Conservation (phyloP, 2,113 vertebrate species). For the Sus scrofa region DNA sequence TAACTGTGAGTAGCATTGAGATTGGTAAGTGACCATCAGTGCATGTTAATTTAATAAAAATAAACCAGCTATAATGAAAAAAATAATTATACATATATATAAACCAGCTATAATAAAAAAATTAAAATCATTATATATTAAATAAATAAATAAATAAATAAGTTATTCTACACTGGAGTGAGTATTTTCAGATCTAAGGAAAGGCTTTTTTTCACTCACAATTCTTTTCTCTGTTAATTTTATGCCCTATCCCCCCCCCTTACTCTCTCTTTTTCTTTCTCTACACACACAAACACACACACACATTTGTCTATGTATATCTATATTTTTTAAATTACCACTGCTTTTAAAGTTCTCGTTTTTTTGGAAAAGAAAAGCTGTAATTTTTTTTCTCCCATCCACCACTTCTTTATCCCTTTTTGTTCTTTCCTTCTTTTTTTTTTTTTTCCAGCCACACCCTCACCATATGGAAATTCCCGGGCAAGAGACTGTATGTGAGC, state of each 20-base stretch:
- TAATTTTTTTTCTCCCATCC: conserved; percentile 24
- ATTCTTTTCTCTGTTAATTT: conserved; percentile 35
- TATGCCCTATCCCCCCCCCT: background rate
- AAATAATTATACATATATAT: too few relatives aligned
- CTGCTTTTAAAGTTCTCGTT: background rate
- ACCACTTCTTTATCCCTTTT: background rate
- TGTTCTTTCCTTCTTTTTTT: background rate
- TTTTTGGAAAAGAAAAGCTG: conserved; percentile 26
- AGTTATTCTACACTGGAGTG: background rate
- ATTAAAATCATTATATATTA: too few relatives aligned
- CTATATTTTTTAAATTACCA: conserved; percentile 6
- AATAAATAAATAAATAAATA: too few relatives aligned
- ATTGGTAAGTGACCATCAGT: background rate
- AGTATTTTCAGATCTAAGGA: conserved; percentile 40
- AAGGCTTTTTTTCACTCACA: conserved; percentile 23
- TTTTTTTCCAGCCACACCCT: too few relatives aligned
- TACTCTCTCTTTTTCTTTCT: background rate
- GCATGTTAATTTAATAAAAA: conserved; percentile 27
- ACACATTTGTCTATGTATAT: background rate
- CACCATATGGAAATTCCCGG: too few relatives aligned
- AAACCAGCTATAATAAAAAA: too few relatives aligned
- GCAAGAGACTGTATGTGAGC: too few relatives aligned
- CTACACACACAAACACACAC: too few relatives aligned
- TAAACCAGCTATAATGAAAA: too few relatives aligned
- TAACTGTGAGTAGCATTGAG: conserved; percentile 12